These are phyloP conservation scores for Drosophila hydei DNA, from an alignment of 1,140 invertebrate genomes.

Conservation along the genomic window DNA sequence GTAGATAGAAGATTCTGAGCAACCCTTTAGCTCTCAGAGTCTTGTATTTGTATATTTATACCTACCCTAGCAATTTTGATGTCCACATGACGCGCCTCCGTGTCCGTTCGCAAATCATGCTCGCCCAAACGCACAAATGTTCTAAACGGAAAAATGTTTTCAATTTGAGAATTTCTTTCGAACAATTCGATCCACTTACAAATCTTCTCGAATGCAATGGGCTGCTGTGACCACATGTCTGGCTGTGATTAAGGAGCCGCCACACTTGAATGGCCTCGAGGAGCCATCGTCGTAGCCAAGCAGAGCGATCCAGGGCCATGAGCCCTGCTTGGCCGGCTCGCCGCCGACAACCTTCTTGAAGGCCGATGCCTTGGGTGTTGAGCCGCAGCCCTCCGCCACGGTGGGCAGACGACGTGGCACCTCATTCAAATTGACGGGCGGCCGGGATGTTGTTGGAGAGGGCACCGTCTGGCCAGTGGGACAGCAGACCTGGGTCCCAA, in stretches of 20 bases:
- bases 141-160: conserved; percentile 5
- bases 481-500: conserved; percentile 60
- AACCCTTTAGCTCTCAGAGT: neutral
- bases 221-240: conserved; percentile 77
- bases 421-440: conserved; percentile 29
- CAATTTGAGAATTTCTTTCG: neutral
- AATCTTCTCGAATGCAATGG: conserved; percentile 67
- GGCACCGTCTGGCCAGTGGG: conserved; percentile 48
- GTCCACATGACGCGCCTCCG: conserved; percentile 68
- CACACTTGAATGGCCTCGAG: conserved; percentile 72
- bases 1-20: no score
- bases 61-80: conserved; percentile 53
- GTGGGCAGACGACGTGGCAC: conserved; percentile 63
- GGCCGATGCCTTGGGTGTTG: conserved; percentile 44
- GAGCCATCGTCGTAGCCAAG: conserved; percentile 73
- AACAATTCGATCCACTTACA: conserved; percentile 53
- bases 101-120: conserved; percentile 71
- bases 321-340: conserved; percentile 75
- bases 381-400: conserved; percentile 81
- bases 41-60: neutral
- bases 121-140: conserved; percentile 76
- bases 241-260: conserved; percentile 78
- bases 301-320: conserved; percentile 80
- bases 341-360: conserved; percentile 84
- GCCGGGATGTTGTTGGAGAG: conserved; percentile 1